Evolutionary conservation across 1,140 invertebrate species (phyloP).

Genomic region (Pseudomyrmex gracilis): DNA sequence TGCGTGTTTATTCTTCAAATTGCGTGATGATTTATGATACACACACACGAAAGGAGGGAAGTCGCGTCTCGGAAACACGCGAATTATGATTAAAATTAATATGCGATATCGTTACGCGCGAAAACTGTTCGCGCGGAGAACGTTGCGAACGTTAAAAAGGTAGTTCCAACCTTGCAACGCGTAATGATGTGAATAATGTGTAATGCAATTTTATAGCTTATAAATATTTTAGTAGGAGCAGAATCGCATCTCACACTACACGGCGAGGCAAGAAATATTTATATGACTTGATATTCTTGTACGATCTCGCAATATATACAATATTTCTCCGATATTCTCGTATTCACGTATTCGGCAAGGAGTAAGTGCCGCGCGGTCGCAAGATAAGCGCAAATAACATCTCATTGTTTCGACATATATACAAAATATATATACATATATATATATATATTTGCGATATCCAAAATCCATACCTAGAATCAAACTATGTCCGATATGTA

Average conservation of each 20-base stretch:
- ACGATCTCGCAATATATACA: not conserved
- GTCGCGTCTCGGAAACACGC: slow-evolving; percentile 12
- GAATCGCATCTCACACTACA: too few species aligned
- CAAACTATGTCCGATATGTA: too few species aligned
- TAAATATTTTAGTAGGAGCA: slow-evolving; percentile 43
- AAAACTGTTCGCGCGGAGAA: too few species aligned
- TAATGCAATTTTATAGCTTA: slow-evolving; percentile 39
- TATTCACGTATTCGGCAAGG: slow-evolving; percentile 1
- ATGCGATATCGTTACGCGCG: not conserved
- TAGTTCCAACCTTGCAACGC: not conserved
- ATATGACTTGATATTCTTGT: slow-evolving; percentile 29
- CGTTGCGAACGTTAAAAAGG: too few species aligned
- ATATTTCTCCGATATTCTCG: slow-evolving; percentile 38
- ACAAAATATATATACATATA: not conserved
- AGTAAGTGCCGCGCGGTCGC: too few species aligned
- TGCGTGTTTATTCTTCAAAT: slow-evolving; percentile 49
- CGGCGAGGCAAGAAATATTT: slow-evolving; percentile 16
- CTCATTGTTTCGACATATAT: slow-evolving; percentile 26
- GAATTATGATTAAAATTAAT: slow-evolving; percentile 44
- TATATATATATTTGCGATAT: too few species aligned
- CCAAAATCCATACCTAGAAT: too few species aligned
- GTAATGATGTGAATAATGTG: slow-evolving; percentile 34
- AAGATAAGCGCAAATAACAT: slow-evolving; percentile 37
- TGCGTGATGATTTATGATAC: slow-evolving; percentile 44
- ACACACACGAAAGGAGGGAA: not conserved